Evolutionary conservation across 1,140 invertebrate species (phyloP).

Genomic region (Diorhabda sublineata): DNA sequence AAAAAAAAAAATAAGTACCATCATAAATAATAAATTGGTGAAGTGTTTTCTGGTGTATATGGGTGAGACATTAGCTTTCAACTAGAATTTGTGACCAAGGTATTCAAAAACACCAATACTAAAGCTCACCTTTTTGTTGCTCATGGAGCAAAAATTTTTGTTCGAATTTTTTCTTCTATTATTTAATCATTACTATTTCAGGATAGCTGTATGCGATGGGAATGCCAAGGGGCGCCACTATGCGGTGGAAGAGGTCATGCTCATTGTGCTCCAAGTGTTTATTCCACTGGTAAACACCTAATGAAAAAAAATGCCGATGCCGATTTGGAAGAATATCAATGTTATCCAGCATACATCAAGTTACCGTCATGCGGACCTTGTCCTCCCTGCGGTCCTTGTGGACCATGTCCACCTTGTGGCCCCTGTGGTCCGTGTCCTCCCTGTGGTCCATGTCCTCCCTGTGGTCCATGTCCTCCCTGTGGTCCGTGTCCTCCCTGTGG

Average conservation of each 20-base stretch:
- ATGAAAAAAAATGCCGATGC: constrained; percentile 23
- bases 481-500: constrained; percentile 21
- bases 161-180: not conserved
- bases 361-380: constrained; percentile 34
- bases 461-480: constrained; percentile 24
- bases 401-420: constrained; percentile 19
- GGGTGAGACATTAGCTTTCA: too few relatives aligned
- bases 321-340: constrained; percentile 39
- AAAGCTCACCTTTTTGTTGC: too few relatives aligned
- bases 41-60: too few relatives aligned
- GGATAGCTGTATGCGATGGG: constrained; percentile 64
- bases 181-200: constrained; percentile 48
- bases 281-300: constrained; percentile 36
- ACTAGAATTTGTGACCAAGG: too few relatives aligned
- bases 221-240: constrained; percentile 63
- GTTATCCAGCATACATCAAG: constrained; percentile 40
- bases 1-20: too few relatives aligned
- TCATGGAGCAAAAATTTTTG: not conserved
- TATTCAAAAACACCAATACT: too few relatives aligned
- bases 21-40: too few relatives aligned
- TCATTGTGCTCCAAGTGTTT: constrained; percentile 54
- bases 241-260: constrained; percentile 65
- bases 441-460: constrained; percentile 17
- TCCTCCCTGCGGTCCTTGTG: constrained; percentile 12
- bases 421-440: constrained; percentile 26